These are phyloP conservation scores for western clawed frog (Xenopus tropicalis) DNA, from an alignment of 2,113 vertebrate genomes.

Conservation along the genomic window DNA sequence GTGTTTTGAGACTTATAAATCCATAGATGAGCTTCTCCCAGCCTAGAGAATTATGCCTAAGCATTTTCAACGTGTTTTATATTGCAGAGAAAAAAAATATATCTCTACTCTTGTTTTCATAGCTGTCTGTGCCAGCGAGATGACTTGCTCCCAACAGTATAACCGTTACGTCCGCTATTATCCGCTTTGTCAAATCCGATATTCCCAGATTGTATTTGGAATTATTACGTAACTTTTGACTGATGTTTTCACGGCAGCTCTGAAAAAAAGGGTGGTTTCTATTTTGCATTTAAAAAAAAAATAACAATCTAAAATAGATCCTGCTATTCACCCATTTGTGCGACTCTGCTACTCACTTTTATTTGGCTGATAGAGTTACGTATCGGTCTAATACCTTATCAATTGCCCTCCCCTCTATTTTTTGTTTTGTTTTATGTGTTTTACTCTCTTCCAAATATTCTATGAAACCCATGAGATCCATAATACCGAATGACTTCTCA, in stretches of 20 bases:
- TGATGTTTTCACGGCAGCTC: conserved; percentile 56
- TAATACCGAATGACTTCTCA: conserved; percentile 8
- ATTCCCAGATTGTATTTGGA: not conserved
- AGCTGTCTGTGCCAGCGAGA: conserved; percentile 53
- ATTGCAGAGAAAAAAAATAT: conserved; percentile 54
- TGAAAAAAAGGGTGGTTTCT: conserved; percentile 60
- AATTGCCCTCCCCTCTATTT: conserved; percentile 38
- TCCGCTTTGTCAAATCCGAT: too few relatives aligned
- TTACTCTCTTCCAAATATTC: conserved; percentile 2
- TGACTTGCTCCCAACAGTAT: too few relatives aligned
- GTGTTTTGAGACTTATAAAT: not conserved
- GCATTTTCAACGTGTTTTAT: conserved; percentile 49
- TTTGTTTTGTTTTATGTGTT: conserved; percentile 48
- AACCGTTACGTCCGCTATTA: too few relatives aligned
- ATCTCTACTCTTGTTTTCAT: conserved; percentile 56
- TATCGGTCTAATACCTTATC: conserved; percentile 51
- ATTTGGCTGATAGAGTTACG: conserved; percentile 56
- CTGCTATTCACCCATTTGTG: conserved; percentile 86
- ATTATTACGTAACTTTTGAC: not conserved
- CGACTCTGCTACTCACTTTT: conserved; percentile 58
- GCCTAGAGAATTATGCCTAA: conserved; percentile 42
- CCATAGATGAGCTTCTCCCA: conserved; percentile 45
- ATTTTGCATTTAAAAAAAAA: conserved; percentile 53
- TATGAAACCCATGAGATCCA: conserved; percentile 12
- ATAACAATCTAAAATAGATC: conserved; percentile 83